Conservation (phyloP, 2,113 vertebrate genomes). For the Urocynchramus pylzowi region DNA sequence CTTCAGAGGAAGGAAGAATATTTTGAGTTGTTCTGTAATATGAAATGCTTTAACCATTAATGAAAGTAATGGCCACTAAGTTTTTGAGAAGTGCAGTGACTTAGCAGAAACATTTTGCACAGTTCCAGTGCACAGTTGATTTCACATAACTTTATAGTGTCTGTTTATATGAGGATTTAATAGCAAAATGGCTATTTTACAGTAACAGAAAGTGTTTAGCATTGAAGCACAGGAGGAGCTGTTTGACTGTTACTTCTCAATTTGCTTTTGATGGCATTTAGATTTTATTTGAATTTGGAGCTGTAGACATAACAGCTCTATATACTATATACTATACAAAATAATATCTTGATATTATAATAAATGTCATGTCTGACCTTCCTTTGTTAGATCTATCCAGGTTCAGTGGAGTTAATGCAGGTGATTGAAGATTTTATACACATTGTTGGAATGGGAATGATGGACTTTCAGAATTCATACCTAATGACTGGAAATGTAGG, state of each 20-base stretch:
- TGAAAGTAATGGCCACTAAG: not conserved
- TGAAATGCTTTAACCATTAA: not conserved
- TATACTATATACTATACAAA: too few relatives aligned
- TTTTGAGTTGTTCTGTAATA: not conserved
- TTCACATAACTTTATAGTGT: not conserved
- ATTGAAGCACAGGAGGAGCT: not conserved
- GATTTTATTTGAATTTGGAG: not conserved
- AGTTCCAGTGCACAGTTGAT: not conserved
- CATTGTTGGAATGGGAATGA: constrained; percentile 98
- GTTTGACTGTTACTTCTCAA: not conserved
- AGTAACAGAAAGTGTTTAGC: not conserved
- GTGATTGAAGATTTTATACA: constrained; percentile 99
- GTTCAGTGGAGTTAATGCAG: constrained; percentile 97
- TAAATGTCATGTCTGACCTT: constrained; percentile 27
- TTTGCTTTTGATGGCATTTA: not conserved
- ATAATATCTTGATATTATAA: not conserved
- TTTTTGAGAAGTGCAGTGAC: not conserved
- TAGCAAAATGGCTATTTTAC: not conserved
- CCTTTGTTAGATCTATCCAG: constrained; percentile 91
- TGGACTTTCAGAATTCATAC: constrained; percentile 99
- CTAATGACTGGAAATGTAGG: constrained; percentile 99
- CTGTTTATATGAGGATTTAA: not conserved
- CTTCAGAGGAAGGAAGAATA: not conserved
- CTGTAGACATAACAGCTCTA: too few relatives aligned
- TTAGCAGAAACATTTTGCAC: not conserved